These are phyloP conservation scores for Ancistrus triradiatus DNA, from an alignment of 2,113 vertebrate genomes.

Conservation along the genomic window DNA sequence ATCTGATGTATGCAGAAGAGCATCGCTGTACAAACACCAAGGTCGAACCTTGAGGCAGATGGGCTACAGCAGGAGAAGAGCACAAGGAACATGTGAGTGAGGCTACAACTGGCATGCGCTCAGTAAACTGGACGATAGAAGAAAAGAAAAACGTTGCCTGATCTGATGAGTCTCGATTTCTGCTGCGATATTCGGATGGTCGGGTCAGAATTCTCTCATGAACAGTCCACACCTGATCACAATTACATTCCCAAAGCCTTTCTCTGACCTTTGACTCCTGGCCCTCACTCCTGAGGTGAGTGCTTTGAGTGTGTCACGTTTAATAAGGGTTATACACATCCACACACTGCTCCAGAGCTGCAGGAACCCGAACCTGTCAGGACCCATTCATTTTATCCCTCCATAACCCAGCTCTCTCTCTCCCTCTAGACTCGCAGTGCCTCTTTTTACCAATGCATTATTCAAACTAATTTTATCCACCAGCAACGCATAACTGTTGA, in stretches of 20 bases:
- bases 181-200: too few relatives aligned
- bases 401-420: neutral
- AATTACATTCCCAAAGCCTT: constrained; percentile 41
- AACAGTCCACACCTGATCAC: constrained; percentile 46
- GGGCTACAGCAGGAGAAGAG: too few relatives aligned
- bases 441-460: constrained; percentile 12
- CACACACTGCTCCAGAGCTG: constrained; percentile 8
- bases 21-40: too few relatives aligned
- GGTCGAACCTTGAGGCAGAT: too few relatives aligned
- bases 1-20: too few relatives aligned
- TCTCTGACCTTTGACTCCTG: constrained; percentile 32
- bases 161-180: too few relatives aligned
- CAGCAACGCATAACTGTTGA: constrained; percentile 20
- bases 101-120: too few relatives aligned
- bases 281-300: constrained; percentile 18
- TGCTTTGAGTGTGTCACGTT: constrained; percentile 30
- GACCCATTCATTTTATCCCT: constrained; percentile 20
- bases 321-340: neutral
- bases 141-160: too few relatives aligned
- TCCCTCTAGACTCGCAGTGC: constrained; percentile 20
- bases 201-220: too few relatives aligned
- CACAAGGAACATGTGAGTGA: too few relatives aligned
- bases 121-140: constrained; percentile 18
- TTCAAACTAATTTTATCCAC: constrained; percentile 16
- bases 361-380: constrained; percentile 19